Evolutionary conservation across 2,113 vertebrate species (phyloP).

Genomic region (Garra rufa): DNA sequence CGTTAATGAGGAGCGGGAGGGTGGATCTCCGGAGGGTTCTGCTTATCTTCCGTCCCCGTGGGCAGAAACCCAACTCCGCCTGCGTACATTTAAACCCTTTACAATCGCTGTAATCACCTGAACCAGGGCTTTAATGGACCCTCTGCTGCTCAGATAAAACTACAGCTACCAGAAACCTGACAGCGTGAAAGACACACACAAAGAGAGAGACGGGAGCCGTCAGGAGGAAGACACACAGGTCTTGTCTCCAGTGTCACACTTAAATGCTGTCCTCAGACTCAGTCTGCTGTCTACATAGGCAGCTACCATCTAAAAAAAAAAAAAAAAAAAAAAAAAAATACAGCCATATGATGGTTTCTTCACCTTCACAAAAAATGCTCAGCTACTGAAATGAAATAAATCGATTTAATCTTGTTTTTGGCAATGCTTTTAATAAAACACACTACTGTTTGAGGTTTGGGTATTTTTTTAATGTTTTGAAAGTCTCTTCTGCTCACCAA

Average conservation of each 20-base stretch:
- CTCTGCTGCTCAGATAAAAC: constrained; percentile 16
- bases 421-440: too few relatives aligned
- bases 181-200: neutral
- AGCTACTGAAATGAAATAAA: too few relatives aligned
- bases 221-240: neutral
- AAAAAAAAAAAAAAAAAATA: neutral
- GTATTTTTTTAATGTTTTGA: neutral
- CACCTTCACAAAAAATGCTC: too few relatives aligned
- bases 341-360: neutral
- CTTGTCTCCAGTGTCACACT: neutral
- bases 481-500: neutral
- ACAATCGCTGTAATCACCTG: constrained; percentile 35
- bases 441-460: neutral
- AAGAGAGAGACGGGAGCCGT: neutral
- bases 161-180: neutral
- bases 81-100: constrained; percentile 33
- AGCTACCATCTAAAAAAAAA: neutral
- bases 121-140: constrained; percentile 38
- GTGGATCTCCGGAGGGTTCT: constrained; percentile 28
- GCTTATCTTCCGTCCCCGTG: constrained; percentile 37
- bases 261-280: neutral
- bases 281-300: neutral
- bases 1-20: constrained; percentile 32
- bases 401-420: too few relatives aligned
- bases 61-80: constrained; percentile 29